phyloP scores from a whole-genome alignment of 2,113 vertebrate species.

The Baryphthengus martii region DNA sequence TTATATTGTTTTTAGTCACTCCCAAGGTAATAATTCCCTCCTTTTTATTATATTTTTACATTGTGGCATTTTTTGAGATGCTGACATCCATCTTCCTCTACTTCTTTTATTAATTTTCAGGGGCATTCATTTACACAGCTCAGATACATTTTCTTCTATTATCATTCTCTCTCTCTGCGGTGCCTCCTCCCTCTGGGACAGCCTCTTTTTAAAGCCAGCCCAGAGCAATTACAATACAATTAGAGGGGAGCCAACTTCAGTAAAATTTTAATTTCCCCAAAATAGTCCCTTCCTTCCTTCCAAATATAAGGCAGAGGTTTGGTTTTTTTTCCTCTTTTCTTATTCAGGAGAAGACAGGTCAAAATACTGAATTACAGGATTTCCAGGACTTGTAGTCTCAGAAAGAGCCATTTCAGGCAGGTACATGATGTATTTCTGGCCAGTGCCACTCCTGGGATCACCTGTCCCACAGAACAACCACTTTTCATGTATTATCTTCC shows the following conservation, averaged over 20 bases:
- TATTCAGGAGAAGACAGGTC: not conserved
- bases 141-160: not conserved
- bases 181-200: not conserved
- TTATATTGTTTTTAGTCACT: slow-evolving; percentile 53
- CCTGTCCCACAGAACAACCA: not conserved
- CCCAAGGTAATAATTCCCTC: slow-evolving; percentile 28
- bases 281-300: not conserved
- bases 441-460: not conserved
- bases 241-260: not conserved
- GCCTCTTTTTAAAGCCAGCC: not conserved
- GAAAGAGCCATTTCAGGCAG: not conserved
- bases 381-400: not conserved
- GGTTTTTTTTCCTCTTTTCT: not conserved
- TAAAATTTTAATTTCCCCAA: slow-evolving; percentile 4
- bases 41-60: slow-evolving; percentile 23
- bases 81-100: not conserved
- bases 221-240: slow-evolving; percentile 36
- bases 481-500: not conserved
- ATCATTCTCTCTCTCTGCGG: not conserved
- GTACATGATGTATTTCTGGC: not conserved
- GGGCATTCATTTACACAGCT: slow-evolving; percentile 5
- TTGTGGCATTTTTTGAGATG: slow-evolving; percentile 9
- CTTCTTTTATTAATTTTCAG: slow-evolving; percentile 38
- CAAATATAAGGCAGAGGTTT: not conserved
- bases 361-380: not conserved